Conservation (phyloP, 2,888 invertebrate genomes). For the Drosophila anomalata region DNA sequence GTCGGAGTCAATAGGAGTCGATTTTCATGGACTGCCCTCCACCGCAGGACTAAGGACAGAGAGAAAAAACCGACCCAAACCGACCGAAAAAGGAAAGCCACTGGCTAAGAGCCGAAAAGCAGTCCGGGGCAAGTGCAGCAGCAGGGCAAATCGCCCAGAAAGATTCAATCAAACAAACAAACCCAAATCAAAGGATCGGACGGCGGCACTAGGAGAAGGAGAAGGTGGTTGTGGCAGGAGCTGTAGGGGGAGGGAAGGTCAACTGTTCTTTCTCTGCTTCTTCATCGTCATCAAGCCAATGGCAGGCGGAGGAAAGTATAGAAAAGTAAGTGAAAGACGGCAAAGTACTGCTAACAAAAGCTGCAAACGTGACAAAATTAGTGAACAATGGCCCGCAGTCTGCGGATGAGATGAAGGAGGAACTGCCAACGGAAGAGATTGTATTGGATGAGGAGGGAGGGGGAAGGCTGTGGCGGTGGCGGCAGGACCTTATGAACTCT, state of each 20-base stretch:
- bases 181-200: constrained; percentile 22
- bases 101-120: constrained; percentile 15
- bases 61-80: constrained; percentile 7
- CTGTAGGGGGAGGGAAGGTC: constrained; percentile 25
- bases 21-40: not conserved
- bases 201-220: not conserved
- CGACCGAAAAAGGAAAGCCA: constrained; percentile 26
- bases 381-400: constrained; percentile 71
- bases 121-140: constrained; percentile 29
- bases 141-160: constrained; percentile 54
- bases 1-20: constrained; percentile 3
- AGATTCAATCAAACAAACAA: constrained; percentile 52
- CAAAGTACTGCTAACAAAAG: constrained; percentile 62
- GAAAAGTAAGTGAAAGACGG: constrained; percentile 61
- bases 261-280: constrained; percentile 2
- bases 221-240: not conserved
- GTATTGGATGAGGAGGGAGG: constrained; percentile 6
- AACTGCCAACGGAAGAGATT: constrained; percentile 38
- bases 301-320: constrained; percentile 30
- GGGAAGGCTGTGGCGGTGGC: not conserved
- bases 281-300: constrained; percentile 20
- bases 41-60: not conserved
- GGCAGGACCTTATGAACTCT: constrained; percentile 71
- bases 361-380: constrained; percentile 80
- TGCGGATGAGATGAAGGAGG: constrained; percentile 48